These are phyloP conservation scores for Mus musculus DNA, from an alignment of 2,113 vertebrate species.

Conservation along the genomic window DNA sequence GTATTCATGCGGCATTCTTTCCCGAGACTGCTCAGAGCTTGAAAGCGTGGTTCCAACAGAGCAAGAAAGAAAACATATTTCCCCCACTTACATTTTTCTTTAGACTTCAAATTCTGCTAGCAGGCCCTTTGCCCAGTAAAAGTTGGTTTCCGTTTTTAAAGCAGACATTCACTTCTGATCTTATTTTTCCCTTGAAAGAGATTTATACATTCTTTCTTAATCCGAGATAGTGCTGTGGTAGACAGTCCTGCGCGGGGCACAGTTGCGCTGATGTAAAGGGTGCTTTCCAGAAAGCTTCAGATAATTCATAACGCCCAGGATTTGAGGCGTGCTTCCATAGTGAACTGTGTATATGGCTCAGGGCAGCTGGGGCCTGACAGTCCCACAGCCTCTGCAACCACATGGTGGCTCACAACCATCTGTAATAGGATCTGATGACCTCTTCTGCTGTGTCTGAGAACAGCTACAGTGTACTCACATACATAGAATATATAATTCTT, in stretches of 20 bases:
- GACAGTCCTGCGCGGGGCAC: neutral
- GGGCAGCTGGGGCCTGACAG: neutral
- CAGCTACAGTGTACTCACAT: too few relatives aligned
- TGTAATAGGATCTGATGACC: too few relatives aligned
- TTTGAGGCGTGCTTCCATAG: neutral
- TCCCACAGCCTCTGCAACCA: neutral
- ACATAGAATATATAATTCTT: too few relatives aligned
- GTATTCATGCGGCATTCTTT: conserved; percentile 34
- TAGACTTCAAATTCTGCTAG: conserved; percentile 56
- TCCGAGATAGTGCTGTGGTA: neutral
- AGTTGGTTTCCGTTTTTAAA: conserved; percentile 46
- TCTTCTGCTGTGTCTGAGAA: too few relatives aligned
- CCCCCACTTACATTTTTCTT: conserved; percentile 21
- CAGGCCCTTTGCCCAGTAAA: conserved; percentile 51
- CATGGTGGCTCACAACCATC: too few relatives aligned
- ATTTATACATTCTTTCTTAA: conserved; percentile 33
- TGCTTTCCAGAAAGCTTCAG: conserved; percentile 47
- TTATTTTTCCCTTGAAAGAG: neutral
- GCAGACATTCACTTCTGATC: conserved; percentile 9
- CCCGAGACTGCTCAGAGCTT: neutral
- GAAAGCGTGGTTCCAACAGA: neutral
- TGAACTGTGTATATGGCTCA: neutral
- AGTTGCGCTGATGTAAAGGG: conserved; percentile 7
- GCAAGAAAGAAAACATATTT: conserved; percentile 30
- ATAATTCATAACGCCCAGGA: conserved; percentile 32